Percentiles rank a stretch among this genome's conserved stretches.
Conservation (phyloP, 2,113 vertebrate species). For the Rhynchopsitta pachyrhyncha region DNA sequence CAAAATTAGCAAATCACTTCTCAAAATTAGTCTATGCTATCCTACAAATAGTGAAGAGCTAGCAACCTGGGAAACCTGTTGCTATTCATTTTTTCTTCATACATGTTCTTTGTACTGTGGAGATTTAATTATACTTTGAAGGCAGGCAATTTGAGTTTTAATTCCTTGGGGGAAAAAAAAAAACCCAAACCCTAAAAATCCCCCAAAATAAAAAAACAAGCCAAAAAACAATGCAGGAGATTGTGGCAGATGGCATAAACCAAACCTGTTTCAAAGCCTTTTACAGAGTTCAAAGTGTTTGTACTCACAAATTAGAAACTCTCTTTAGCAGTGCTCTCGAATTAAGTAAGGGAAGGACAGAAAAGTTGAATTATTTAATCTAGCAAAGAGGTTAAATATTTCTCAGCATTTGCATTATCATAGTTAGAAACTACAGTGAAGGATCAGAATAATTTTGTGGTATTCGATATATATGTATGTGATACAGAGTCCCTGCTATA, state of each 20-base stretch:
- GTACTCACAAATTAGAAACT: not conserved
- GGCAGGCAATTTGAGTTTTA: not conserved
- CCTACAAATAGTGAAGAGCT: not conserved
- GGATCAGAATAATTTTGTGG: not conserved
- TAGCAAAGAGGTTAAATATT: not conserved
- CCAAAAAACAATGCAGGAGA: not conserved
- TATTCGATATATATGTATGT: not conserved
- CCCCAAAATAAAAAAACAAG: not conserved
- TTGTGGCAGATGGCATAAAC: not conserved
- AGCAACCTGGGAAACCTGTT: not conserved
- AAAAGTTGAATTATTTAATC: not conserved
- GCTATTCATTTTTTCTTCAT: not conserved
- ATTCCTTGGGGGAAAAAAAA: not conserved
- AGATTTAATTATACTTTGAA: slow-evolving; percentile 17
- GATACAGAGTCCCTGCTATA: not conserved
- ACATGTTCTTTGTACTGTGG: not conserved
- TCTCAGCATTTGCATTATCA: not conserved
- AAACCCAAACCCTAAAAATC: not conserved
- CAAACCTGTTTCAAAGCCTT: slow-evolving; percentile 9
- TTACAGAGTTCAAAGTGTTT: not conserved
- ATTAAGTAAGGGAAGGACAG: not conserved
- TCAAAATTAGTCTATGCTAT: not conserved
- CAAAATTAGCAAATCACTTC: not conserved
- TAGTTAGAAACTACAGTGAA: not conserved
- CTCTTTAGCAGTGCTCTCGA: not conserved